Base-by-base conservation (phyloP, 2,888 invertebrate species). In the Euzophera pinguis region DNA sequence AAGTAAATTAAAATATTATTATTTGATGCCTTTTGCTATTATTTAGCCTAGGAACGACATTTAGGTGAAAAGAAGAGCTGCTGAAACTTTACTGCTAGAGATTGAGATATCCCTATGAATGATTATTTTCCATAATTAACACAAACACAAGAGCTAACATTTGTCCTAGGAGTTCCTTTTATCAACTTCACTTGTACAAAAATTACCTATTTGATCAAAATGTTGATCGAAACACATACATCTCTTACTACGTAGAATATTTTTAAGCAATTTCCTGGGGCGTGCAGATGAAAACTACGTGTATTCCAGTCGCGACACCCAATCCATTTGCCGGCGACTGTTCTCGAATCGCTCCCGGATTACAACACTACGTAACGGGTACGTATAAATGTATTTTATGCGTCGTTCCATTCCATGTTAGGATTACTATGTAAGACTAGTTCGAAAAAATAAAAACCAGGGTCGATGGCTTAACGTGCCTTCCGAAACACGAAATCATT, bases 241-340 rank as follows among this genome's bases (percentile, higher is more conserved):
- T 16, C 13, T 32, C 9, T 32, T 32, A 32, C 16, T n/a, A 16
- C 16, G 6, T 32, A 32, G 34, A 45, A 45, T 45, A 45, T 38
- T 52, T 49, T 38, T 12, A n/a, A 27, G 37, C 27, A 14, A 49
- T 49, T 49, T 38, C 22, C 45, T 45, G 45, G 13, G 8, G 37
- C 5, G 47, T 35, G 6, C 41, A 32, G 50, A 50, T 42, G 50
- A 50, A 50, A 61, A 61, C 63, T 61, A 57, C 61, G 51, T 60
- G 62, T 65, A 60, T 63, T 63, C 60, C 62, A 62, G 59, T 49
- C 52, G 62, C 66, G 71, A 70, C 67, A 71, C 61, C 64, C 68
- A 71, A 71, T 71, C 69, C 73, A 71, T 73, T 73, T 68, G 65
- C 60, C 56, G 53, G 34, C 38, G 56, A 43, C 59, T 53, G 54